Base-by-base conservation (phyloP, 2,888 invertebrate species). In the Eupithecia dodoneata region DNA sequence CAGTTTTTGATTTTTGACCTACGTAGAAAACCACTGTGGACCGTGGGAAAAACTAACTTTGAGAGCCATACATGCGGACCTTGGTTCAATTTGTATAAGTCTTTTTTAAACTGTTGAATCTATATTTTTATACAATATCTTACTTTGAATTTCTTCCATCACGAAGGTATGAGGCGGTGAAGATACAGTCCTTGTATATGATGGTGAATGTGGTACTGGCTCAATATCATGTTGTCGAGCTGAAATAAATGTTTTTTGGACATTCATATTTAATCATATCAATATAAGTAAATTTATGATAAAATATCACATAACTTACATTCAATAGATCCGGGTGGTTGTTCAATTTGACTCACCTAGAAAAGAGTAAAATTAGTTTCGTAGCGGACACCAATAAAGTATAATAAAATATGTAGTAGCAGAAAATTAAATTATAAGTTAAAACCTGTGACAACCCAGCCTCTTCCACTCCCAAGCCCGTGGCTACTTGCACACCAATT, bases 361-460 rank as follows among this genome's bases (percentile, higher is more conserved):
- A 63, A 63, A 13, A 49, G 49, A 49, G 13, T 49, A 49, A 49
- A 13, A 49, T 49, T 13, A 49, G 49, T 49, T 49, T 49, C 4
- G 4, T 49, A 49, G 49, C 2, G 47, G 12, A 47, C 47, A 45
- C 47, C 10, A 49, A 49, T 49, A 13, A 13, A 63, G 9, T 63
- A 63, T 18, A n/a, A 63, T 63, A 4, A 63, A 18, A 63, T 63
- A 63, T 63, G 9, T 9, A 15, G 6, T 59, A 18, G 59, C n/a
- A 63, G 59, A 7, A 18, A 2, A 63, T 30, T 30, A 63, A 63
- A 63, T 9, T 18, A 63, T 63, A 18, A 63, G 7, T n/a, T 63
- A 18, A 59, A 18, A 63, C 63, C 18, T 63, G 63, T 12, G 63
- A 63, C 63, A 63, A 63, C 66, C 66, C 66, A 66, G 66, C 66